Conservation (phyloP, 2,888 invertebrate species). For the Agonopterix arenella region DNA sequence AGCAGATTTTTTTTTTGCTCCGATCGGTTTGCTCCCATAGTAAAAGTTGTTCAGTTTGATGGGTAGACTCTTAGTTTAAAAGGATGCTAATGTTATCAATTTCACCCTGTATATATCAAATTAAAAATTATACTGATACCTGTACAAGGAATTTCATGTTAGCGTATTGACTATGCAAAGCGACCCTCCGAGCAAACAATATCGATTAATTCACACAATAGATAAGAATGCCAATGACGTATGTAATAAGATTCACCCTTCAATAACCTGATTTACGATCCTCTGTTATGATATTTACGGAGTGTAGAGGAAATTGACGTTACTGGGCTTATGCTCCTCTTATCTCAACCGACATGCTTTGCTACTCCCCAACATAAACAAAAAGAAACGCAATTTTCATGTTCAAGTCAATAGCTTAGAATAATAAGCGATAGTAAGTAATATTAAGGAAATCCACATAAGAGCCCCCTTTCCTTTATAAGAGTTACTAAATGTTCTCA, state of each 20-base stretch:
- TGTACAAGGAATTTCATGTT: no score
- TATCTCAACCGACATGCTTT: constrained; percentile 50
- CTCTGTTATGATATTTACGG: constrained; percentile 39
- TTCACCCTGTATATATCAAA: no score
- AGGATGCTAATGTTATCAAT: no score
- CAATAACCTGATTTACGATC: constrained; percentile 48
- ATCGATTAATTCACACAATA: neutral
- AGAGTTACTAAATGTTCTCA: constrained; percentile 30
- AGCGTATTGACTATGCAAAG: no score
- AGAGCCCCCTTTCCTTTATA: constrained; percentile 35
- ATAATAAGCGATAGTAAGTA: constrained; percentile 73
- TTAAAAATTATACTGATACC: no score
- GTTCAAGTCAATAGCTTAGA: constrained; percentile 74
- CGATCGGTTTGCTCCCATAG: no score
- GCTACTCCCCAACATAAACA: constrained; percentile 59
- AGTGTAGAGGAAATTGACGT: constrained; percentile 42
- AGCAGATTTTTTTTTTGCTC: no score
- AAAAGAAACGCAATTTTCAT: constrained; percentile 70
- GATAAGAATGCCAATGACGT: constrained; percentile 17
- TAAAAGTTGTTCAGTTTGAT: no score
- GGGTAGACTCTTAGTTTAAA: no score
- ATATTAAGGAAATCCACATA: constrained; percentile 66
- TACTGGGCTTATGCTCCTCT: constrained; percentile 43
- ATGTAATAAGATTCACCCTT: constrained; percentile 51
- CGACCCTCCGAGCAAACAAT: neutral